phyloP scores from a whole-genome alignment of 1,140 invertebrate genomes.

The Eupristina koningsbergeri region DNA sequence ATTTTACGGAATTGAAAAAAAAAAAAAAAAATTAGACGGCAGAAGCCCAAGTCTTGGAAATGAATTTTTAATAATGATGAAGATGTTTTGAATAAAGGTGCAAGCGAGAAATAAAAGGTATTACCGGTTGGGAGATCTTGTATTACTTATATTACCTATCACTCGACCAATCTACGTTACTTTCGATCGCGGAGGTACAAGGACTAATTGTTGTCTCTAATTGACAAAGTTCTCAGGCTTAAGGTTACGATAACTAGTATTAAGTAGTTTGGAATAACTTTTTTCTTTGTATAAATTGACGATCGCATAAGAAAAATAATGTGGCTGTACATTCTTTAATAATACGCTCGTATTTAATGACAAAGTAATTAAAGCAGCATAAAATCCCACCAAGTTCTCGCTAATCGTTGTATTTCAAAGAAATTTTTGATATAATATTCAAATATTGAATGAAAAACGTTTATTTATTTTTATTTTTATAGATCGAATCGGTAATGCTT shows the following conservation, averaged over 20 bases:
- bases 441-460: neutral
- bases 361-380: neutral
- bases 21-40: too few species aligned
- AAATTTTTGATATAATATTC: neutral
- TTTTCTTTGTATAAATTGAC: conserved; percentile 41
- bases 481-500: too few species aligned
- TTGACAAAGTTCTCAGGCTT: conserved; percentile 70
- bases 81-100: neutral
- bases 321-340: conserved; percentile 48
- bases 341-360: conserved; percentile 8
- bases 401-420: neutral
- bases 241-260: conserved; percentile 44
- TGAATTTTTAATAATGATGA: neutral
- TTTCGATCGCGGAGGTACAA: conserved; percentile 51
- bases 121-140: conserved; percentile 51
- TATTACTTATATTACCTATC: conserved; percentile 63
- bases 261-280: conserved; percentile 33
- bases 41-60: too few species aligned
- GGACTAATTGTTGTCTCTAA: conserved; percentile 68
- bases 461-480: too few species aligned
- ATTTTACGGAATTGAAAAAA: too few species aligned
- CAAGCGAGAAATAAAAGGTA: conserved; percentile 36
- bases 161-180: conserved; percentile 47
- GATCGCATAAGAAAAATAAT: conserved; percentile 43
- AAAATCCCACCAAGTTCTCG: neutral